Base-by-base conservation (phyloP, 1,140 invertebrate species). In the Pectinophora gossypiella region DNA sequence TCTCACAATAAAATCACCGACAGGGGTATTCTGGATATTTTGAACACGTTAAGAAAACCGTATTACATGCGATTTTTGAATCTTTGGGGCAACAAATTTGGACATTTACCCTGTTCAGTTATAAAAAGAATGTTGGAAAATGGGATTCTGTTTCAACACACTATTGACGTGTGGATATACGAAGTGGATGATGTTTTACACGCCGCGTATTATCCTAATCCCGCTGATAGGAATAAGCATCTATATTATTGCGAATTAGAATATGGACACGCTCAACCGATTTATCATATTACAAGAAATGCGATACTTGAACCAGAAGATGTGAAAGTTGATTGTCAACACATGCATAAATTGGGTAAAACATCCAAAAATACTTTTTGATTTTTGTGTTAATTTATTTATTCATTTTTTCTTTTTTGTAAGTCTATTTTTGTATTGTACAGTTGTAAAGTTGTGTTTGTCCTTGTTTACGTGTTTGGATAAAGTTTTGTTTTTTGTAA, bases 51-150 rank as follows among this genome's bases (percentile, higher is more conserved):
- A 7, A 91, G 90, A 54, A 91, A 91, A 56, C 72, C 79, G 10
- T 84, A 77, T 36, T 68, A 63, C 48, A 59, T 91, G 35, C 54
- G 86, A 45, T 78, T 88, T 50, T 67, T 92, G 0, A 88, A 81
- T 54, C 71, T 92, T 27, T 91, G 87, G 82, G 91, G 91, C 0
- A 92, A 92, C 57, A 55, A 68, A 52, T 61, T 90, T 38, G 77
- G 72, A 0, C 72, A 81, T 44, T 27, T 27, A 6, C 72, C 80
- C 22, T 88, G 85, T 22, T 68, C 67, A 21, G 83, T 89, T 22
- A 63, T 91, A 3, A 52, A 88, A 48, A 76, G 89, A 63, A 89
- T 90, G 86, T 42, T 91, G 4, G n/a, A 59, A 5, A 88, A 88
- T 22, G 78, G 80, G 1, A 78, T 82, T 0, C 58, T 91, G 0